A percentile compares a stretch with the other conserved stretches of the same genome.
These are phyloP conservation scores for Coelopa pilipes DNA, from an alignment of 2,888 invertebrate genomes.

Conservation along the genomic window DNA sequence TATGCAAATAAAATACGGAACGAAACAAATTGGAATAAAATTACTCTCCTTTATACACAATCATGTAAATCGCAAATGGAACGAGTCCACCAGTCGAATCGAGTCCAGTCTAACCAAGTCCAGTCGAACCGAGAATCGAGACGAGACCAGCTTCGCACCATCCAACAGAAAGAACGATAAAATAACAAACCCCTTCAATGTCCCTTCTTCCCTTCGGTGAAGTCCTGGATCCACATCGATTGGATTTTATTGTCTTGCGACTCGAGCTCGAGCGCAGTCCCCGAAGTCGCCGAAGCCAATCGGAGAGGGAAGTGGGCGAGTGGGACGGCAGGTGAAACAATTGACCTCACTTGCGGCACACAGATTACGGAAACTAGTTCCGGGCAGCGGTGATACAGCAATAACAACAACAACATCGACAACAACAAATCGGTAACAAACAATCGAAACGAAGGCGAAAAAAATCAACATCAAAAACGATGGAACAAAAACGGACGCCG, in stretches of 20 bases:
- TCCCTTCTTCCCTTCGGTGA: not conserved
- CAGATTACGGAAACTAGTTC: too few relatives aligned
- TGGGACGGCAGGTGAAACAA: not conserved
- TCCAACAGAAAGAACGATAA: too few relatives aligned
- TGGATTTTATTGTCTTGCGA: constrained; percentile 18
- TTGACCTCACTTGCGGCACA: constrained; percentile 6
- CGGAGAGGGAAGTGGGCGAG: not conserved
- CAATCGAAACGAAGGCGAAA: too few relatives aligned
- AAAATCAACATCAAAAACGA: not conserved
- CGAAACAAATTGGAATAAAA: not conserved
- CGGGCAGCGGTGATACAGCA: too few relatives aligned
- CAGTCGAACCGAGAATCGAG: too few relatives aligned
- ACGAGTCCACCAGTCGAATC: constrained; percentile 5
- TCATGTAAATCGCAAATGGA: not conserved
- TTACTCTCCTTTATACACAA: not conserved
- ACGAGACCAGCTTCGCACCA: too few relatives aligned
- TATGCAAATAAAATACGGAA: not conserved
- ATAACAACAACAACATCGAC: too few relatives aligned
- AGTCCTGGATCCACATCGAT: constrained; percentile 27
- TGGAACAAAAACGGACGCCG: not conserved
- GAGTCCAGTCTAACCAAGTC: too few relatives aligned
- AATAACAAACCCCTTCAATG: too few relatives aligned
- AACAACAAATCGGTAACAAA: too few relatives aligned
- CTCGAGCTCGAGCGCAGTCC: not conserved
- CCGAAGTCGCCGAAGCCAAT: not conserved